A percentile compares a stretch with the other conserved stretches of the same genome.
Evolutionary conservation across 2,113 vertebrate genomes (phyloP).

Genomic region (Scomber colias): DNA sequence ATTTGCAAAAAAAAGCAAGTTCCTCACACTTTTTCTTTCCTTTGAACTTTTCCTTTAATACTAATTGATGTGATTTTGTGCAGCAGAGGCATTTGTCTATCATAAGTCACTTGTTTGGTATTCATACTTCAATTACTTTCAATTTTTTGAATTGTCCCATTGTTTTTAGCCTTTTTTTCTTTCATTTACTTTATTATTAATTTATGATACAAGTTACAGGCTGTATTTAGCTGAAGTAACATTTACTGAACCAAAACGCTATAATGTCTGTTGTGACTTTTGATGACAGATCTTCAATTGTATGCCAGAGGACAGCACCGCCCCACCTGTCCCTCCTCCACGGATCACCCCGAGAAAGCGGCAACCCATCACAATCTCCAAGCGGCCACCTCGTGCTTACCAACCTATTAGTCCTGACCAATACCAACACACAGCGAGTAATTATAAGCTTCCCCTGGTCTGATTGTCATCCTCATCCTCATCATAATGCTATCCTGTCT

Average conservation of each 20-base stretch:
- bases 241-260: conserved; percentile 7
- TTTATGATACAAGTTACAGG: background rate
- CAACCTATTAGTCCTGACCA: conserved; percentile 83
- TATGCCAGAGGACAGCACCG: conserved; percentile 89
- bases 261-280: conserved; percentile 5
- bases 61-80: too few relatives aligned
- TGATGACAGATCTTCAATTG: conserved; percentile 90
- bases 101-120: background rate
- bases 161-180: background rate
- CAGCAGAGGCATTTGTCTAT: too few relatives aligned
- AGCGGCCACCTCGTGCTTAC: conserved; percentile 89
- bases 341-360: conserved; percentile 90
- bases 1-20: too few relatives aligned
- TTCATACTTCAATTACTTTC: background rate
- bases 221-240: background rate
- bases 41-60: too few relatives aligned
- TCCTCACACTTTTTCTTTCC: too few relatives aligned
- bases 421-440: conserved; percentile 86
- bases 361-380: conserved; percentile 98
- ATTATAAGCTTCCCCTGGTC: conserved; percentile 73
- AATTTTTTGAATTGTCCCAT: too few relatives aligned
- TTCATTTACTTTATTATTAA: background rate
- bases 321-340: conserved; percentile 92
- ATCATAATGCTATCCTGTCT: conserved; percentile 51
- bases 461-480: conserved; percentile 60